phyloP scores from a whole-genome alignment of 35 echinoderm and acorn worm species.

The Apostichopus japonicus region DNA sequence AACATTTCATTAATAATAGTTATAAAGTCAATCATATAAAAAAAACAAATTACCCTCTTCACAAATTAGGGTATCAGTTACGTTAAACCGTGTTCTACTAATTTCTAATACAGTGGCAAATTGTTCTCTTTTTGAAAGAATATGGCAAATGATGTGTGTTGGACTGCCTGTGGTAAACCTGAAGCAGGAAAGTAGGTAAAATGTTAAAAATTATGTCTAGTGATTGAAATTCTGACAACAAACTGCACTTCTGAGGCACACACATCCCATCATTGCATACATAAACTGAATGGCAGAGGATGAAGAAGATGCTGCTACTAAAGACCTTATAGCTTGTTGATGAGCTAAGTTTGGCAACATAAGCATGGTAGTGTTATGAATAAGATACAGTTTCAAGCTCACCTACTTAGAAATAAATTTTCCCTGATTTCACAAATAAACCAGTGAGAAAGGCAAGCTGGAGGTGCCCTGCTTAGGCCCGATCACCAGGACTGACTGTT shows the following conservation, averaged over 20 bases:
- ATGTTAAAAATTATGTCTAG: background rate
- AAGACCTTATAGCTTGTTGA: background rate
- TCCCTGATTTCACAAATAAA: background rate
- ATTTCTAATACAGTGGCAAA: background rate
- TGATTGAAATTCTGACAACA: slow-evolving; percentile 13
- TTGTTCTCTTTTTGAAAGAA: background rate
- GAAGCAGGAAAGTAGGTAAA: background rate
- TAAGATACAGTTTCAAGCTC: background rate
- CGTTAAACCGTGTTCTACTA: background rate
- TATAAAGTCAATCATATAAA: background rate
- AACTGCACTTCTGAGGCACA: slow-evolving; percentile 20
- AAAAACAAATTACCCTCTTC: slow-evolving; percentile 13
- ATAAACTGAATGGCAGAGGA: slow-evolving; percentile 10
- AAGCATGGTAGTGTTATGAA: background rate
- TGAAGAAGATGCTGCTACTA: background rate
- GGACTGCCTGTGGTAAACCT: slow-evolving; percentile 34
- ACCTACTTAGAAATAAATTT: background rate
- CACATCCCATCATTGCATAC: slow-evolving; percentile 23
- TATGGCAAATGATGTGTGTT: slow-evolving; percentile 21
- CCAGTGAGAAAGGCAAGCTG: slow-evolving; percentile 3
- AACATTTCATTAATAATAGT: background rate
- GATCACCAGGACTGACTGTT: background rate
- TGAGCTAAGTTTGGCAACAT: background rate
- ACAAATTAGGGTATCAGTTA: background rate
- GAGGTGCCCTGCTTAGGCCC: slow-evolving; percentile 4